These are phyloP conservation scores for Tolypeutes matacus DNA, from an alignment of 2,797 vertebrate genomes.

Conservation along the genomic window DNA sequence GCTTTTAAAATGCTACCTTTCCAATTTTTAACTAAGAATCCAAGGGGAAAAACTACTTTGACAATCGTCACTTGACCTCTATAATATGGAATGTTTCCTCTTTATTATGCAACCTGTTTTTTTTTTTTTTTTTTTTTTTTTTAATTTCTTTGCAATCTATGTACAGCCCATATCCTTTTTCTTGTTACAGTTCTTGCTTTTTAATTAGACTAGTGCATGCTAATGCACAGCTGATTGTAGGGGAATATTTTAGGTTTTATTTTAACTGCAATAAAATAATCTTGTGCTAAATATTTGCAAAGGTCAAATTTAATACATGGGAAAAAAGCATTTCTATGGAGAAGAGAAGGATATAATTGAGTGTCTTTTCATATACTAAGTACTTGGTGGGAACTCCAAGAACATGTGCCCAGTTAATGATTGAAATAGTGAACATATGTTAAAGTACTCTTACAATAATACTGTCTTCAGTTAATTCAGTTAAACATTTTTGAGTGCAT, in stretches of 20 bases:
- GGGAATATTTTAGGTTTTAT: slow-evolving; percentile 81
- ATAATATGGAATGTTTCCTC: slow-evolving; percentile 40
- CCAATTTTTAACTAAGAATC: slow-evolving; percentile 1
- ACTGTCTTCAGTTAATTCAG: background rate
- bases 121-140: slow-evolving; percentile 28
- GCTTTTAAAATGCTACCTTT: slow-evolving; percentile 57
- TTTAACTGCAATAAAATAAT: slow-evolving; percentile 82
- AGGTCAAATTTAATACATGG: slow-evolving; percentile 78
- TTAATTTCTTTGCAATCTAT: slow-evolving; percentile 73
- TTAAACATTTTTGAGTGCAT: background rate
- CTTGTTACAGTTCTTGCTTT: slow-evolving; percentile 81
- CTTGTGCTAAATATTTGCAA: slow-evolving; percentile 78
- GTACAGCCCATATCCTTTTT: slow-evolving; percentile 79
- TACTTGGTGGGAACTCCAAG: background rate
- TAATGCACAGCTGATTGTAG: slow-evolving; percentile 83
- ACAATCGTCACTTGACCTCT: slow-evolving; percentile 77
- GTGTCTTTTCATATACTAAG: slow-evolving; percentile 16
- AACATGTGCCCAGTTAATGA: background rate
- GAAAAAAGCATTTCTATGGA: slow-evolving; percentile 58
- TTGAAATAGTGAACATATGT: background rate
- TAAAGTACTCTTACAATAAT: background rate
- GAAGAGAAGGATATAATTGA: slow-evolving; percentile 56
- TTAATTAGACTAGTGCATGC: slow-evolving; percentile 80
- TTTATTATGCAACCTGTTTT: slow-evolving; percentile 67
- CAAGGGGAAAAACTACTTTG: slow-evolving; percentile 60